A percentile compares a stretch with the other conserved stretches of the same genome.
phyloP scores from a whole-genome alignment of 2,888 invertebrate genomes.

The Acutogordius australiensis region DNA sequence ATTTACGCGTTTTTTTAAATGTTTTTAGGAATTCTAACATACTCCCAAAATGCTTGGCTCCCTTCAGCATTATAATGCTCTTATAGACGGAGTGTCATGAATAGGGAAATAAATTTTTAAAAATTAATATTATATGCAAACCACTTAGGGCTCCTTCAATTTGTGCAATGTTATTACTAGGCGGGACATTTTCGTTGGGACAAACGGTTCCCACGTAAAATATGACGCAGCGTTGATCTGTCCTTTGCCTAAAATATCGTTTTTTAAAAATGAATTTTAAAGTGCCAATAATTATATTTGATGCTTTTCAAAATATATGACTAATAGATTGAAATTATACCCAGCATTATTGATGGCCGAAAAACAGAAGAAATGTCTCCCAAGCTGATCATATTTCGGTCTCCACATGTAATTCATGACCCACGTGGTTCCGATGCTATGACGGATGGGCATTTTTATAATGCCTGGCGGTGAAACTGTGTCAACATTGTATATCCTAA shows the following conservation, averaged over 20 bases:
- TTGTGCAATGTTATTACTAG: conserved; percentile 4
- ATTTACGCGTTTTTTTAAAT: too few species aligned
- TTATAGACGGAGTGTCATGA: not conserved
- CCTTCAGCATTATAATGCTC: too few species aligned
- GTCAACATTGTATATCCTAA: not conserved
- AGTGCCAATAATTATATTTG: too few species aligned
- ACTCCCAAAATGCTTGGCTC: too few species aligned
- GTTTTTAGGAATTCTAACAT: too few species aligned
- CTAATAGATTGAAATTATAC: not conserved
- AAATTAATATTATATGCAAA: not conserved
- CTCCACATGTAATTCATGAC: conserved; percentile 9
- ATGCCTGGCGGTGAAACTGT: conserved; percentile 3
- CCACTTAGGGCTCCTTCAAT: conserved; percentile 9
- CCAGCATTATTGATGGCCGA: conserved; percentile 6
- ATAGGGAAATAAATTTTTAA: too few species aligned
- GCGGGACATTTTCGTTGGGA: not conserved
- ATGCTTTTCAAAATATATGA: not conserved
- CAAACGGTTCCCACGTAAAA: not conserved
- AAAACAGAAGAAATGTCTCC: conserved; percentile 1
- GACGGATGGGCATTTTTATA: not conserved
- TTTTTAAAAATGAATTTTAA: not conserved
- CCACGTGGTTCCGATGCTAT: not conserved
- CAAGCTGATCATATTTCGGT: not conserved
- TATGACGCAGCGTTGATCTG: conserved; percentile 3
- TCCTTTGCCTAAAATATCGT: conserved; percentile 11